These are phyloP conservation scores for Callospermophilus lateralis DNA, from an alignment of 2,113 vertebrate species.

Conservation along the genomic window DNA sequence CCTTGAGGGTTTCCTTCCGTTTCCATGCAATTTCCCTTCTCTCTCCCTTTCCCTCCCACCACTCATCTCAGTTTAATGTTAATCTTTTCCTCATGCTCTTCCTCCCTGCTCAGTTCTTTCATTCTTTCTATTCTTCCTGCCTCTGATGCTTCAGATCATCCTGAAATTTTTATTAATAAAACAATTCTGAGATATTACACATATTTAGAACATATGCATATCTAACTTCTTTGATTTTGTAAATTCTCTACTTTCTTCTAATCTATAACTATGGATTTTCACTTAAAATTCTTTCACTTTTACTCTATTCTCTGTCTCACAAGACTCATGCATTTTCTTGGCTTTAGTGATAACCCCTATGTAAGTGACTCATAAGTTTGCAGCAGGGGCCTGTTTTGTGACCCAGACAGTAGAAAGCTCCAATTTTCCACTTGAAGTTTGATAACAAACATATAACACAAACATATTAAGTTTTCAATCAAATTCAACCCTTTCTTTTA, in stretches of 20 bases:
- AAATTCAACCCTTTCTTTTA: not conserved
- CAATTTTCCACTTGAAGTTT: not conserved
- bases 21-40: too few species aligned
- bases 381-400: not conserved
- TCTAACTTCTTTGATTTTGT: not conserved
- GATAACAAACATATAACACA: conserved; percentile 1
- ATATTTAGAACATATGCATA: not conserved
- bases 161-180: not conserved
- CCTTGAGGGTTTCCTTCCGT: too few species aligned
- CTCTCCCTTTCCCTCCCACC: too few species aligned
- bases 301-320: not conserved
- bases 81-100: too few species aligned
- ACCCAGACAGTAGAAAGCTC: not conserved
- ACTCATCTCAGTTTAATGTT: too few species aligned
- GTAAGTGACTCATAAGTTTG: not conserved
- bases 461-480: not conserved
- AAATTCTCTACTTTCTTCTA: not conserved
- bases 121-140: not conserved
- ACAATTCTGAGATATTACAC: not conserved
- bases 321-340: not conserved
- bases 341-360: not conserved
- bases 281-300: not conserved
- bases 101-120: too few species aligned
- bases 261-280: not conserved
- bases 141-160: not conserved